Evolutionary conservation across 2,888 invertebrate species (phyloP), one percentile per base, ranked within the genome.

Genomic region (Liopterus haemorrhoidalis): DNA sequence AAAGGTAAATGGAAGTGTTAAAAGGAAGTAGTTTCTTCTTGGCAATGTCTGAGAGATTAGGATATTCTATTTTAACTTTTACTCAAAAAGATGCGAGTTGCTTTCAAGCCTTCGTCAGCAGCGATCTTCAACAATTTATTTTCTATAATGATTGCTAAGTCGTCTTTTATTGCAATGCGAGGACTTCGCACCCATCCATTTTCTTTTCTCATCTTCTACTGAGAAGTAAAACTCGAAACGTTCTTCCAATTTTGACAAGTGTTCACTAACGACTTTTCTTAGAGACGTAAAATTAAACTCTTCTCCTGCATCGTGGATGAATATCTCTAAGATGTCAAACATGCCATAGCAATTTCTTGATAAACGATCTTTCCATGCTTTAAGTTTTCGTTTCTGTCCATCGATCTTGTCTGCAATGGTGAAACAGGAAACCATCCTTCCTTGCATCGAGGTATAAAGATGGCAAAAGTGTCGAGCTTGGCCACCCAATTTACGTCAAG

Each of bases 341-440:
- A n/a, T n/a, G n/a, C n/a, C 24, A n/a, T 24, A 24, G n/a, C 24
- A 24, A 24, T n/a, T 24, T 24, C 8, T 24, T 24, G 33, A 40
- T 31, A 25, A 9, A 20, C 16, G n/a, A 43, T 31, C 19, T 12
- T 12, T 14, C 20, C n/a, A 44, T 4, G n/a, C n/a, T n/a, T n/a
- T n/a, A n/a, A n/a, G n/a, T n/a, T n/a, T n/a, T n/a, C n/a, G n/a
- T n/a, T n/a, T n/a, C n/a, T n/a, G n/a, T n/a, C n/a, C n/a, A n/a
- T n/a, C n/a, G n/a, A n/a, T n/a, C n/a, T n/a, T n/a, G n/a, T n/a
- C n/a, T n/a, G n/a, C n/a, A n/a, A n/a, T n/a, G n/a, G n/a, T n/a
- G n/a, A n/a, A n/a, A n/a, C n/a, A n/a, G n/a, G n/a, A n/a, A n/a
- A n/a, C n/a, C n/a, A n/a, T n/a, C n/a, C n/a, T n/a, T n/a, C n/a